A percentile compares a stretch with the other conserved stretches of the same genome.
Conservation (phyloP, 2,797 vertebrate species). For the Hydrophis major region DNA sequence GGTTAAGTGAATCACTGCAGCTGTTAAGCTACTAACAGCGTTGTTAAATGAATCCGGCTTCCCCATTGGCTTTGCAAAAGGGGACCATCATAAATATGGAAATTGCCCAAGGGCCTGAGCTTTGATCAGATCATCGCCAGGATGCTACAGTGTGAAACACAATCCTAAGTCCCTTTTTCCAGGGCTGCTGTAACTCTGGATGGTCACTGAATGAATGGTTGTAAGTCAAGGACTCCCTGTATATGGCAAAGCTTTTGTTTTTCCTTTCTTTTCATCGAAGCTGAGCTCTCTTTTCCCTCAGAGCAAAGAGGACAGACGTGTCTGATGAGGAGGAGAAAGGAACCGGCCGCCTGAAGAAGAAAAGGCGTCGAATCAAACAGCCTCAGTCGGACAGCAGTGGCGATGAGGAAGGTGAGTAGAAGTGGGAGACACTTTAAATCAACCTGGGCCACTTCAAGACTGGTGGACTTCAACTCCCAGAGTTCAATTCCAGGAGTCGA, state of each 20-base stretch:
- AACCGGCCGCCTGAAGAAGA: slow-evolving; percentile 77
- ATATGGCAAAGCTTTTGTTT: not conserved
- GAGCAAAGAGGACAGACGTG: slow-evolving; percentile 74
- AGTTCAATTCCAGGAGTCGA: too few species aligned
- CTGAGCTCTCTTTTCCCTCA: slow-evolving; percentile 53
- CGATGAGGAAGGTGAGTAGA: slow-evolving; percentile 84
- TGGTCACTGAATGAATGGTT: not conserved
- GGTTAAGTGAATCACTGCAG: not conserved
- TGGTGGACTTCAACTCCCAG: too few species aligned
- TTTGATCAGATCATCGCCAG: fast-evolving
- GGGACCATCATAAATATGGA: too few species aligned
- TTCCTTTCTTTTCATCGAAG: not conserved
- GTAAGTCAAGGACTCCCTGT: not conserved
- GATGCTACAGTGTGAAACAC: not conserved
- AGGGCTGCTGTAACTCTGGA: not conserved
- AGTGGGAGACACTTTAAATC: too few species aligned
- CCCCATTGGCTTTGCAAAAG: not conserved
- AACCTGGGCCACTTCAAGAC: too few species aligned
- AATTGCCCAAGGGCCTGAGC: not conserved
- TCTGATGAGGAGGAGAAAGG: slow-evolving; percentile 83
- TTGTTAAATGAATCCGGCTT: too few species aligned
- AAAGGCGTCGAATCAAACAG: slow-evolving; percentile 85
- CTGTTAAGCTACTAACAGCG: not conserved
- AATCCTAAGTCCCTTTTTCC: not conserved
- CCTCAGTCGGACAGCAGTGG: slow-evolving; percentile 89